Evolutionary conservation across 2,888 invertebrate genomes (phyloP), one percentile per base, ranked within the genome.

Genomic region (Furcula furcula): DNA sequence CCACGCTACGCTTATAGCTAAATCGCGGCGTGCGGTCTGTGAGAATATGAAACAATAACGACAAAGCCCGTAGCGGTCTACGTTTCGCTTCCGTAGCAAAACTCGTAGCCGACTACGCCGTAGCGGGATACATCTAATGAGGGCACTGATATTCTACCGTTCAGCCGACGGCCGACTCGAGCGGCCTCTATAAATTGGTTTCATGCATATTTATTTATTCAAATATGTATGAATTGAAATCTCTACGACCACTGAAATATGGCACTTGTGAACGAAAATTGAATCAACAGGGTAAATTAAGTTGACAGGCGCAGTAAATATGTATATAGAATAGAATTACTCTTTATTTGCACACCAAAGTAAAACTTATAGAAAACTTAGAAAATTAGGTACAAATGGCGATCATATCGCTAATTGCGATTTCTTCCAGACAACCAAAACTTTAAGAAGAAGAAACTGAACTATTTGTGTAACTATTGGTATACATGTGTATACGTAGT

Each of bases 161-260:
- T 63, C 69, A 56, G 58, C 58, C 68, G 62, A 57, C 68, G 69
- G 60, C 61, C 69, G 68, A 64, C 65, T 62, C 49, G 41, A 43
- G 63, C 73, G 67, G 74, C 77, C 85, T 79, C 81, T 83, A 86
- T 85, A 87, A 87, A 87, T 87, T 88, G 86, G 76, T 85, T 85
- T 78, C 86, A 88, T 88, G 87, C 87, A 87, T 88, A 88, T 88
- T 87, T 87, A 87, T 87, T 86, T 88, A 87, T 88, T 88, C 88
- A 87, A 88, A 88, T 86, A 80, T 80, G 81, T 84, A 86, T 83
- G 85, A 85, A 85, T 87, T 87, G 87, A 87, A 85, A 86, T 85
- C 83, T 82, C 79, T 63, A 65, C 70, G 74, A 79, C 83, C 78
- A 80, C 83, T 83, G 80, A 84, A 87, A 85, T 78, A 82, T 79